Percentiles rank a stretch among this genome's conserved stretches.
phyloP scores from a whole-genome alignment of 2,113 vertebrate genomes.

The Dissostichus mawsoni region DNA sequence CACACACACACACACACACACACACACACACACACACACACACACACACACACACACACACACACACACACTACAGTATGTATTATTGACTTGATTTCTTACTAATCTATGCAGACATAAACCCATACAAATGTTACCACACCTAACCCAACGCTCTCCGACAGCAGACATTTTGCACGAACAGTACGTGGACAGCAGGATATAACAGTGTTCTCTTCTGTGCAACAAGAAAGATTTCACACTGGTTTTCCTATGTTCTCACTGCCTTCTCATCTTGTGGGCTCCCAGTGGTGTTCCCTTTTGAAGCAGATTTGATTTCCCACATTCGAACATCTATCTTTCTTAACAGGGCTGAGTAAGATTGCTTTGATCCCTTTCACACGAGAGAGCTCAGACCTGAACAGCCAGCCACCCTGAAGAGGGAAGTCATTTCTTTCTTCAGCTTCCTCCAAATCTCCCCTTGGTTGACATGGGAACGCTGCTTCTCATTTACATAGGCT shows the following conservation, averaged over 20 bases:
- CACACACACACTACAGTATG: not conserved
- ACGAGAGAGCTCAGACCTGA: slow-evolving; percentile 60
- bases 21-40: not conserved
- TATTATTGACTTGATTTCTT: slow-evolving; percentile 2
- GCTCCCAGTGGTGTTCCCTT: slow-evolving; percentile 67
- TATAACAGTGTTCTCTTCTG: slow-evolving; percentile 49
- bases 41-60: too few species aligned
- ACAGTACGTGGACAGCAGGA: slow-evolving; percentile 41
- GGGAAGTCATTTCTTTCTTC: slow-evolving; percentile 52
- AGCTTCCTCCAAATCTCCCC: slow-evolving; percentile 41
- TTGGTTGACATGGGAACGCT: slow-evolving; percentile 66
- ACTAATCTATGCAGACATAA: not conserved
- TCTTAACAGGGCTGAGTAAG: slow-evolving; percentile 67
- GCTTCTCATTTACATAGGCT: slow-evolving; percentile 51
- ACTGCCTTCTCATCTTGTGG: slow-evolving; percentile 54
- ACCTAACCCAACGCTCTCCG: not conserved
- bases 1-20: not conserved
- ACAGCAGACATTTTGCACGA: slow-evolving; percentile 38
- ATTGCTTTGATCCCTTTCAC: slow-evolving; percentile 73
- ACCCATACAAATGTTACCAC: slow-evolving; percentile 10
- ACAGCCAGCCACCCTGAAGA: slow-evolving; percentile 62
- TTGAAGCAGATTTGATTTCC: slow-evolving; percentile 71
- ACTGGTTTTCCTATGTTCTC: slow-evolving; percentile 59
- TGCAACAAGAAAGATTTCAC: slow-evolving; percentile 61
- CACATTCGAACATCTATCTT: slow-evolving; percentile 69